Conservation (phyloP, 2,113 vertebrate species). For the Silurus glanis region DNA sequence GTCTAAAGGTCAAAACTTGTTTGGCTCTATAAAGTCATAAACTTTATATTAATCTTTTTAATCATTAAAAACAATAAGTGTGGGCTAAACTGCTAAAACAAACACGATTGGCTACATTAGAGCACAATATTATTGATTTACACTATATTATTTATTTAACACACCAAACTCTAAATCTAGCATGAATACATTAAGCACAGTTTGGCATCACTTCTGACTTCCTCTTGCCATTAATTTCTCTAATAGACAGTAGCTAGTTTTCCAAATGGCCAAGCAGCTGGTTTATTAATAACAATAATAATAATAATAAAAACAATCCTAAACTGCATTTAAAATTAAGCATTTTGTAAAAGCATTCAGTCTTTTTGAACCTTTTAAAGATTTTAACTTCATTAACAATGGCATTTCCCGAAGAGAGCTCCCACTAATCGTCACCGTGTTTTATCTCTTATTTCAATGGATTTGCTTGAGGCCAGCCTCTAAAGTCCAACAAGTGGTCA, state of each 20-base stretch:
- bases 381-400: slow-evolving; percentile 47
- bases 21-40: neutral
- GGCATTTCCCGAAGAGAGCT: slow-evolving; percentile 25
- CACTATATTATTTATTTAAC: neutral
- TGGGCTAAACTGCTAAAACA: neutral
- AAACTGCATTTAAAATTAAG: neutral
- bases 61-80: neutral
- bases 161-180: neutral
- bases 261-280: neutral
- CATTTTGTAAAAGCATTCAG: neutral
- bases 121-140: neutral
- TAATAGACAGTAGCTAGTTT: neutral
- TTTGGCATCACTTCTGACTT: neutral
- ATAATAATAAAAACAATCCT: neutral
- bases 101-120: too few species aligned
- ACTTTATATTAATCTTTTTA: neutral
- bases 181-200: neutral
- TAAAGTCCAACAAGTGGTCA: slow-evolving; percentile 45
- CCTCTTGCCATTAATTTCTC: neutral
- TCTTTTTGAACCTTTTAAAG: slow-evolving; percentile 4
- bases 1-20: neutral
- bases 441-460: slow-evolving; percentile 40
- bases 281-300: neutral
- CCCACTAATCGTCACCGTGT: slow-evolving; percentile 32
- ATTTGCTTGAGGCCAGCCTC: slow-evolving; percentile 39